Percentiles rank a stretch among this genome's conserved stretches.
phyloP scores from a whole-genome alignment of 2,888 invertebrate genomes.

The Pyrrhosoma nymphula region DNA sequence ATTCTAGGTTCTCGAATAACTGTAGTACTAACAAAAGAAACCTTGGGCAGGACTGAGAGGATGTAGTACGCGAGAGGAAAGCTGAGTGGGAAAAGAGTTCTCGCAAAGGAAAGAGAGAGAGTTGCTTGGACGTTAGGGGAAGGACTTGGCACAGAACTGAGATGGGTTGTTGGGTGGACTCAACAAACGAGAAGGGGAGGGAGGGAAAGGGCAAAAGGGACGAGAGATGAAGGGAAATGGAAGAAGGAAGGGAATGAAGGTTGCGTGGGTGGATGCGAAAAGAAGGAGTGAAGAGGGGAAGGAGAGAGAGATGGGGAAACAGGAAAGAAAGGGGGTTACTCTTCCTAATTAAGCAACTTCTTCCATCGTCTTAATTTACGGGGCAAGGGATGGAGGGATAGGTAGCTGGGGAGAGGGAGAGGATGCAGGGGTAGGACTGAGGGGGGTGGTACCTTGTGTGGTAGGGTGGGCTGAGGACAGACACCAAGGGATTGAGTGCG shows the following conservation, averaged over 20 bases:
- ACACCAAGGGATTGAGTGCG: background rate
- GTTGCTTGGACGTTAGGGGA: background rate
- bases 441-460: background rate
- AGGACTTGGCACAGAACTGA: background rate
- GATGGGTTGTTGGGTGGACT: background rate
- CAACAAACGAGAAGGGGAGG: background rate
- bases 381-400: background rate
- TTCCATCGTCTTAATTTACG: conserved; percentile 48
- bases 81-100: background rate
- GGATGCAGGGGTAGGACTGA: background rate
- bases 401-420: background rate
- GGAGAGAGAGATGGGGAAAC: background rate
- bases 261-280: background rate
- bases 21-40: too few species aligned
- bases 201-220: background rate
- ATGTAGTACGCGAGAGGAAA: background rate
- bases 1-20: too few species aligned
- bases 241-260: too few species aligned
- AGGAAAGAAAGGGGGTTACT: background rate
- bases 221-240: background rate
- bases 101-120: background rate
- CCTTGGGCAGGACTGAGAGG: background rate
- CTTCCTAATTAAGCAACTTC: conserved; percentile 54
- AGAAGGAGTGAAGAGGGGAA: background rate
- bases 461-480: background rate